These are phyloP conservation scores for Uropsilus gracilis DNA, from an alignment of 2,113 vertebrate species.

Conservation along the genomic window DNA sequence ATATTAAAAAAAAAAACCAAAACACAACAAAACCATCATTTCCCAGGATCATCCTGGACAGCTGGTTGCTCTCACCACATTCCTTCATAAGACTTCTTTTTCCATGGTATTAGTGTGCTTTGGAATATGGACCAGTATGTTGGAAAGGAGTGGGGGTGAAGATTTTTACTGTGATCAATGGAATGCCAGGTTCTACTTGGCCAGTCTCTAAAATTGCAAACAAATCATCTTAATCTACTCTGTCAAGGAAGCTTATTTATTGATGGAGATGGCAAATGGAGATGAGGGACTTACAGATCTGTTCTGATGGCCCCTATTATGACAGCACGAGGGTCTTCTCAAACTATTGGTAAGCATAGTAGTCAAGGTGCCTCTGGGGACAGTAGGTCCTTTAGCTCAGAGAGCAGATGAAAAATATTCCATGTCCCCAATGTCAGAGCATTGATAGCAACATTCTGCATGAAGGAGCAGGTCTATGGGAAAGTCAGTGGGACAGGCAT, in stretches of 20 bases:
- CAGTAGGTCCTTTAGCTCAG: not conserved
- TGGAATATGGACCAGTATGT: not conserved
- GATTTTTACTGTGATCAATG: not conserved
- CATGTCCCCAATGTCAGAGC: not conserved
- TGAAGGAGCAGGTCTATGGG: conserved; percentile 52
- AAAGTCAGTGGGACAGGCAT: conserved; percentile 6
- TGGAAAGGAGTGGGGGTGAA: not conserved
- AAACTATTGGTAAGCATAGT: not conserved
- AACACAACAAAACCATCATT: not conserved
- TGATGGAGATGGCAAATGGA: not conserved
- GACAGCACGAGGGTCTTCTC: not conserved
- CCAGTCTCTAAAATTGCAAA: not conserved
- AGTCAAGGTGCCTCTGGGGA: not conserved
- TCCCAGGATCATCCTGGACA: conserved; percentile 55
- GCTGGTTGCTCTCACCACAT: conserved; percentile 65
- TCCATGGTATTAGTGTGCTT: conserved; percentile 53
- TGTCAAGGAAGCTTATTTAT: not conserved
- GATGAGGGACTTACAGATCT: not conserved
- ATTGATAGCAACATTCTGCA: not conserved
- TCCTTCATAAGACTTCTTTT: conserved; percentile 64
- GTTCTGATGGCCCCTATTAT: not conserved
- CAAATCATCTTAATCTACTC: not conserved
- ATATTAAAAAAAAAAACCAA: not conserved
- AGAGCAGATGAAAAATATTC: conserved; percentile 22
- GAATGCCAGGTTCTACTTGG: not conserved